Evolutionary conservation across 1,140 invertebrate genomes (phyloP).

Genomic region (Teleopsis dalmanni): DNA sequence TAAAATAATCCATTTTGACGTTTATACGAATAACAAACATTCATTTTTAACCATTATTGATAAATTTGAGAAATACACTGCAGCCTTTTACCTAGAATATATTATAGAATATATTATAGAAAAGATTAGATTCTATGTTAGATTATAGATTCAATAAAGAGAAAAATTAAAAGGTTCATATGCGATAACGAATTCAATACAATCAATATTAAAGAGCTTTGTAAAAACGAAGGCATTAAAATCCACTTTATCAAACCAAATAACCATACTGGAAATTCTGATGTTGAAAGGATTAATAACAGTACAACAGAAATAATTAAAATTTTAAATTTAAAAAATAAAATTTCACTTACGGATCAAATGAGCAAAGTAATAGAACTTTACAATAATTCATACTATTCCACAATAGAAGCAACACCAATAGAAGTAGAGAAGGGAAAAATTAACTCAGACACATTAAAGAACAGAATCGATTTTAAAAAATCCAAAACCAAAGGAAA

Average conservation of each 20-base stretch:
- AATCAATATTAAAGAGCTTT: conserved; percentile 7
- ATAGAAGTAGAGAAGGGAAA: too few species aligned
- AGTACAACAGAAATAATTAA: conserved; percentile 7
- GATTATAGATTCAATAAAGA: conserved; percentile 4
- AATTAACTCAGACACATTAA: too few species aligned
- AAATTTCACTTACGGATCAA: neutral
- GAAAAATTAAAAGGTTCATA: conserved; percentile 6
- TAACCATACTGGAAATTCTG: conserved; percentile 13
- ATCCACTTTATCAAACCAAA: conserved; percentile 12
- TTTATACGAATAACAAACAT: neutral
- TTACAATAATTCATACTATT: too few species aligned
- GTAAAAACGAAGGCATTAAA: conserved; percentile 5
- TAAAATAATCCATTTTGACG: conserved; percentile 11
- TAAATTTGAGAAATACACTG: conserved; percentile 11
- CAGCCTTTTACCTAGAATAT: neutral
- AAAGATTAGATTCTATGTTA: conserved; percentile 4
- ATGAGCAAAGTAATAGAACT: neutral
- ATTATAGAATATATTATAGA: conserved; percentile 5
- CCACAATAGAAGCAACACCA: too few species aligned
- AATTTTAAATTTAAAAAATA: neutral
- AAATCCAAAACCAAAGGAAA: too few species aligned
- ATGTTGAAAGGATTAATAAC: conserved; percentile 11
- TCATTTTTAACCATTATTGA: conserved; percentile 11
- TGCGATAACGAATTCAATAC: conserved; percentile 10
- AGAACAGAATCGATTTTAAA: too few species aligned